Base-by-base conservation (phyloP, 2,797 vertebrate species). In the Phaenicophaeus curvirostris region DNA sequence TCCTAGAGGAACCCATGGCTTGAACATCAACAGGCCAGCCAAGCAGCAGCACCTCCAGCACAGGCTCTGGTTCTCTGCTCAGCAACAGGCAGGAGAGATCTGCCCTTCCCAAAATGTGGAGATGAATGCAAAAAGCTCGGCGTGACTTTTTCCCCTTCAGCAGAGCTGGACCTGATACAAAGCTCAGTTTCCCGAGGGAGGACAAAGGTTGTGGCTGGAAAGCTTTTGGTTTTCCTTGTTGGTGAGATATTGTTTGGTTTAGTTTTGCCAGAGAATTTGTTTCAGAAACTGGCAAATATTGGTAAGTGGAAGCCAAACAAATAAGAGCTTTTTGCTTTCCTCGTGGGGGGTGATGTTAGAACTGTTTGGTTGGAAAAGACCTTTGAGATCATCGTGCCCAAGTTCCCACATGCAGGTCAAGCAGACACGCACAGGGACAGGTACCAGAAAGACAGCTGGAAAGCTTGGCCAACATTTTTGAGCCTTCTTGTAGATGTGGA, bases 231-330 rank as follows among this genome's bases (percentile, higher is more conserved):
- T 62, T 42, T 33, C 51, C 54, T 74, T 1, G 1, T 13, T 30
- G 46, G 35, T 0, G 3, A 59, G 65, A 15, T 24, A 23, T 3
- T 2, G 2, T 6, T 57, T 1, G 0, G 44, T 54, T 72, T 18
- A 28, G 31, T 63, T 77, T 21, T 66, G 58, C 55, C 33, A 21
- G 55, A 39, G 20, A 33, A 35, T 33, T 63, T 15, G 5, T 37
- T 72, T 46, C 37, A 57, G 59, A 35, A 48, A 33, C 24, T 10
- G 54, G 61, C 39, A 54, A 42, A 33, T 9, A 58, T 11, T 5
- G 33, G 13, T 28, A 14, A 58, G 37, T 0, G 4, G 55, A 39
- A 68, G 21, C 35, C 67, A 28, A 55, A 63, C 31, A 27, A 72
- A 31, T 15, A 14, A 21, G 0, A 15, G 6, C 35, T 14, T 9